These are phyloP conservation scores for Squalus acanthias DNA, from an alignment of 2,797 vertebrate genomes.

Conservation along the genomic window DNA sequence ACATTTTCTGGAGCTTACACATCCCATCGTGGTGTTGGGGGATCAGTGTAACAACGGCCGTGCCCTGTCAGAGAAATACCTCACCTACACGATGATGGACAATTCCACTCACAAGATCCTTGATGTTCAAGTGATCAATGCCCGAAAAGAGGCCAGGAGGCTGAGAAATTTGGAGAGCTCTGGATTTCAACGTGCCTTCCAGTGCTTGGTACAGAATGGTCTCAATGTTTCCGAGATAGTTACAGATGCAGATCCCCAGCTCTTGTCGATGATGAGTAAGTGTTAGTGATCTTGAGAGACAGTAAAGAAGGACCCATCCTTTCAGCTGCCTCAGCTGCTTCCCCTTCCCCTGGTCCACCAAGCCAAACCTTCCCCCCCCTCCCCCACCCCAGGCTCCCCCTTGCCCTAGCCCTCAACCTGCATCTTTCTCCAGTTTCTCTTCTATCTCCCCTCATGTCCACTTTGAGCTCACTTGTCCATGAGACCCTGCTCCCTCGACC, in stretches of 20 bases:
- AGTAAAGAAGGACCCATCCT: background rate
- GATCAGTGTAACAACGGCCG: background rate
- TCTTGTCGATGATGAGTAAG: conserved; percentile 19
- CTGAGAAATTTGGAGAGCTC: background rate
- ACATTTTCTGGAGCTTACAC: background rate
- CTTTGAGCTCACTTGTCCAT: background rate
- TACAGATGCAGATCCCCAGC: background rate
- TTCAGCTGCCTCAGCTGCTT: background rate
- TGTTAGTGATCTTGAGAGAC: background rate
- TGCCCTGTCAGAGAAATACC: background rate
- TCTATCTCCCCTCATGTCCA: background rate
- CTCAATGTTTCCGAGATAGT: conserved; percentile 10
- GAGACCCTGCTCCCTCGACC: background rate
- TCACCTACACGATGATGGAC: conserved; percentile 26
- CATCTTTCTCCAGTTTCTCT: background rate
- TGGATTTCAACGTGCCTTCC: background rate
- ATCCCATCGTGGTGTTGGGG: background rate
- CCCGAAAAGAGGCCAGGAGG: background rate
- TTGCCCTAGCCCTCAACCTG: background rate
- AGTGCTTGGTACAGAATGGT: background rate
- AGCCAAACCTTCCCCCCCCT: too few relatives aligned
- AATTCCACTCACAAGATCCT: conserved; percentile 17
- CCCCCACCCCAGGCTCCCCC: background rate
- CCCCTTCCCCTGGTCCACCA: background rate
- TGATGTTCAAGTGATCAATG: conserved; percentile 12